A percentile compares a stretch with the other conserved stretches of the same genome.
phyloP scores from a whole-genome alignment of 2,888 invertebrate species.

The Agrilus biguttatus region DNA sequence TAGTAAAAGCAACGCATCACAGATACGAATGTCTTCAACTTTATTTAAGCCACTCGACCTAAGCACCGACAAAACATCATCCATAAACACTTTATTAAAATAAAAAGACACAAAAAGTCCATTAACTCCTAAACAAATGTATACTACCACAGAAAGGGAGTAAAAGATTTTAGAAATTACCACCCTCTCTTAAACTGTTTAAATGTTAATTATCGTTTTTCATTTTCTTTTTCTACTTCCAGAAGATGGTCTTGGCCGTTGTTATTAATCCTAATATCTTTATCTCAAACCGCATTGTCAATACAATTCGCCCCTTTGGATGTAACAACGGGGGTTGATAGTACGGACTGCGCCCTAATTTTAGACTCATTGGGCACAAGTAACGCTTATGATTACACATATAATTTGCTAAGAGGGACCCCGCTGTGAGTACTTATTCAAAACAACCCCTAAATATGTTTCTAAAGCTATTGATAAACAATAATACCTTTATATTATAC shows the following conservation, averaged over 20 bases:
- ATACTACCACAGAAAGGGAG: background rate
- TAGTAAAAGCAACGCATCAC: too few species aligned
- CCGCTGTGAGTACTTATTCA: conserved; percentile 49
- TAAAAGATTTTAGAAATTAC: background rate
- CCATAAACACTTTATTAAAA: too few species aligned
- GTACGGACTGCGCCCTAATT: conserved; percentile 60
- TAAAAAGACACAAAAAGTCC: too few species aligned
- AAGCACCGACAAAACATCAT: too few species aligned
- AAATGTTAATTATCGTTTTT: background rate
- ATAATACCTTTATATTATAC: too few species aligned
- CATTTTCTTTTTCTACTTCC: background rate
- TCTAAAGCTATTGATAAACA: conserved; percentile 4
- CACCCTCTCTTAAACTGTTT: background rate
- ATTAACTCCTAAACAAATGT: background rate
- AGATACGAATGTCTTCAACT: too few species aligned
- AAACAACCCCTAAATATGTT: background rate
- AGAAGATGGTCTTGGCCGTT: conserved; percentile 9
- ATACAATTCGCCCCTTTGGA: conserved; percentile 28
- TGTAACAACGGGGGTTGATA: conserved; percentile 15
- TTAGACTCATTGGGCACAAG: conserved; percentile 65
- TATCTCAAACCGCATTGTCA: conserved; percentile 5
- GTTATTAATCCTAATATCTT: conserved; percentile 4
- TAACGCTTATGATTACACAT: conserved; percentile 70
- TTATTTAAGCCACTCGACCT: too few species aligned
- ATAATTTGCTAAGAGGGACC: conserved; percentile 66